Base-by-base conservation (phyloP, 2,113 vertebrate species). In the Orientallactaga bullata region DNA sequence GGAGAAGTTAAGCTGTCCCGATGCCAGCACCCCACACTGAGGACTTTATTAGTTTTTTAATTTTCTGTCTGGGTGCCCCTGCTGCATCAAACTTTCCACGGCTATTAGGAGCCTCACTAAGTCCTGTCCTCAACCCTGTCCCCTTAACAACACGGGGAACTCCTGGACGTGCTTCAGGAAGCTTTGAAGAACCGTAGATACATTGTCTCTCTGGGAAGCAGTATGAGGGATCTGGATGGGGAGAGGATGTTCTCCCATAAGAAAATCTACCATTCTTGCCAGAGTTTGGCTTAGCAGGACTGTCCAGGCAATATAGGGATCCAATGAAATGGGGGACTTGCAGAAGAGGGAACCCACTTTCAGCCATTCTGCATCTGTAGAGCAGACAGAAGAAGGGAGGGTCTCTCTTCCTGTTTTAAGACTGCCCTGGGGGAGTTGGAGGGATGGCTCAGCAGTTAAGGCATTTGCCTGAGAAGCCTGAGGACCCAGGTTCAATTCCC, bases 1-100 rank as follows among this genome's bases (percentile, higher is more conserved):
- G 86, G 96, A 98, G 98, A 98, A 98, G 98, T 84, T 95, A 96
- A 97, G 97, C 98, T 98, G 98, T 98, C 97, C 97, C 97, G 96
- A 97, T 98, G 98, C 98, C 98, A 98, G 97, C 95, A 97, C 98
- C 98, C 97, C 98, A 98, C 98, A 98, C 98, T 97, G 98, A 98
- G 98, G 97, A 98, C 98, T 98, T 99, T 98, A 98, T 98, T 98
- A 98, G 97, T 95, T 98, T 98, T 98, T 99, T 98, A 98, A 98
- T 98, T 98, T 98, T 98, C 98, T 98, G 98, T 98, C 98, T 98
- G 98, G 98, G 98, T 98, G 98, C 98, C 96, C 97, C 97, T 91
- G 79, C 97, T 87, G 97, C 98, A 98, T 98, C 98, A 98, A 97
- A 98, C 97, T 98, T 98, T 98, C 98, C 98, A 98, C 98, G 98